Evolutionary conservation across 1,140 invertebrate genomes (phyloP).

Genomic region (Meloidogyne floridensis): DNA sequence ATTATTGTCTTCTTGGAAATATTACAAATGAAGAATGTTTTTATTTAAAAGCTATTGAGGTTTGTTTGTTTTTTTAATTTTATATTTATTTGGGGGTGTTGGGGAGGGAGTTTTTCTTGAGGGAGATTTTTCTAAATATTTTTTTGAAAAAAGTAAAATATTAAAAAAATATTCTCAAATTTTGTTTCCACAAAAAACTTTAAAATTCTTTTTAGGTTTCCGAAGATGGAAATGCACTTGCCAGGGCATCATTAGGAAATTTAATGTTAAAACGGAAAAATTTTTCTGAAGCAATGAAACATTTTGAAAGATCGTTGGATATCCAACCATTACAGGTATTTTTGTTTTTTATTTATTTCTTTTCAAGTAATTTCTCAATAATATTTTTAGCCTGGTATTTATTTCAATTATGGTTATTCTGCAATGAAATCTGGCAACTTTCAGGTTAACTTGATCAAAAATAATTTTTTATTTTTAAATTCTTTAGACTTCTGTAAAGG

Average conservation of each 20-base stretch:
- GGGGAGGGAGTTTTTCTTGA: not conserved
- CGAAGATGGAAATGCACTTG: not conserved
- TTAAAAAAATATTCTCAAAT: not conserved
- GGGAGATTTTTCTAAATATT: not conserved
- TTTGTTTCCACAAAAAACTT: conserved; percentile 30
- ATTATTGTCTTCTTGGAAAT: conserved; percentile 41
- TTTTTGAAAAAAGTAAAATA: too few species aligned
- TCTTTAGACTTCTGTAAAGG: conserved; percentile 26
- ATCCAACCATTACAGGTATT: conserved; percentile 40
- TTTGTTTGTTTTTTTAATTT: conserved; percentile 13
- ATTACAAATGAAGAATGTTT: conserved; percentile 35
- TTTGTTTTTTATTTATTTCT: not conserved
- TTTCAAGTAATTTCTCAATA: not conserved
- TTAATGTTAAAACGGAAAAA: not conserved
- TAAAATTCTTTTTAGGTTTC: conserved; percentile 11
- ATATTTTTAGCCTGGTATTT: conserved; percentile 33
- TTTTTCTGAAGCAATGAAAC: conserved; percentile 11
- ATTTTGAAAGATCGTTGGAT: conserved; percentile 36
- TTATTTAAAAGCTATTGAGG: conserved; percentile 37
- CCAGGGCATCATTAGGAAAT: not conserved
- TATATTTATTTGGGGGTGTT: not conserved
- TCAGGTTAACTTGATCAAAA: not conserved
- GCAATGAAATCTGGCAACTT: conserved; percentile 34
- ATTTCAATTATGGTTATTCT: conserved; percentile 43
- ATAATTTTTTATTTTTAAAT: not conserved